Evolutionary conservation across 2,113 vertebrate species (phyloP).

Genomic region (Zosterops japonicus): DNA sequence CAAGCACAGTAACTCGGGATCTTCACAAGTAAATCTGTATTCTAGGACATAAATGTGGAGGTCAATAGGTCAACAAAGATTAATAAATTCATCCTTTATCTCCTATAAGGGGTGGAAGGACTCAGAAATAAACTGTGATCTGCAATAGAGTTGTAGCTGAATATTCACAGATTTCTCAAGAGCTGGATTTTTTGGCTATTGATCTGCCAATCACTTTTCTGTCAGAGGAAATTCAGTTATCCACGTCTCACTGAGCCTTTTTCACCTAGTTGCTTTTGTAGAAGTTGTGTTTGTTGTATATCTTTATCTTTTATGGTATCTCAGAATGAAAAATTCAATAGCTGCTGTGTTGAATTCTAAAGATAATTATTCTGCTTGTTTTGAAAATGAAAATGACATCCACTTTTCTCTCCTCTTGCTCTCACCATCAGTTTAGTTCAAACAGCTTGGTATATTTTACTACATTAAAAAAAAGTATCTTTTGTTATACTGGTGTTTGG

Average conservation of each 20-base stretch:
- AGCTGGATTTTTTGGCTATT: slow-evolving; percentile 6
- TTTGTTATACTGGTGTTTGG: background rate
- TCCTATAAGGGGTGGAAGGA: background rate
- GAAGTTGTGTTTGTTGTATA: background rate
- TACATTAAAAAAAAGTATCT: background rate
- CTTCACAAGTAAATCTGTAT: background rate
- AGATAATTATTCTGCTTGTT: slow-evolving; percentile 32
- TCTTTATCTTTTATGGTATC: background rate
- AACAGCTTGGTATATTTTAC: background rate
- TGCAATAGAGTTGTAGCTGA: background rate
- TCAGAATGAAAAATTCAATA: slow-evolving; percentile 9
- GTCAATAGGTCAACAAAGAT: background rate
- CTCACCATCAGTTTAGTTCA: background rate
- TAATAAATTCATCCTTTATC: background rate
- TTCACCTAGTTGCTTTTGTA: background rate
- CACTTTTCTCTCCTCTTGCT: background rate
- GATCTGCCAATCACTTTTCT: slow-evolving; percentile 24
- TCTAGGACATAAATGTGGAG: background rate
- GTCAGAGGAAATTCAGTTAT: background rate
- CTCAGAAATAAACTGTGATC: background rate
- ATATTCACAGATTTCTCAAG: background rate
- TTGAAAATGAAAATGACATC: slow-evolving; percentile 2
- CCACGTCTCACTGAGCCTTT: background rate
- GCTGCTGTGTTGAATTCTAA: background rate
- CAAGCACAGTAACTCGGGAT: background rate